Evolutionary conservation across 2,113 vertebrate genomes (phyloP).

Genomic region (Callorhinus ursinus): DNA sequence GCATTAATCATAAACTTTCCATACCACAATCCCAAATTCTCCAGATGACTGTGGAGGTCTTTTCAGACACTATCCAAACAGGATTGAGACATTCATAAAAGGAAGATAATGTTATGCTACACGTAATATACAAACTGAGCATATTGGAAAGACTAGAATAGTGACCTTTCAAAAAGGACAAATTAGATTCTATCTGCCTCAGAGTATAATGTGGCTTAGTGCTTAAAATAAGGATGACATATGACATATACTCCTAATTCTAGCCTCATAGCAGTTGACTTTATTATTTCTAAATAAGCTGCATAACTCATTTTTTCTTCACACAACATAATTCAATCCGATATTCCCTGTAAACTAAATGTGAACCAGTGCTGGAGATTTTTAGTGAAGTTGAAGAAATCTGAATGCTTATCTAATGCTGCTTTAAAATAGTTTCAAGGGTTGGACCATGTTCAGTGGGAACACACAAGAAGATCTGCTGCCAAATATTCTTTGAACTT

Average conservation of each 20-base stretch:
- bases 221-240: background rate
- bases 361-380: background rate
- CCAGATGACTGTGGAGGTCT: conserved; percentile 12
- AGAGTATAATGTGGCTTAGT: background rate
- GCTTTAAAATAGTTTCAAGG: conserved; percentile 12
- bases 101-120: background rate
- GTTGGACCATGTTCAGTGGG: background rate
- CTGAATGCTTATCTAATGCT: background rate
- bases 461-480: background rate
- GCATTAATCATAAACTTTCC: background rate
- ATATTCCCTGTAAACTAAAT: conserved; percentile 13
- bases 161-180: conserved; percentile 53
- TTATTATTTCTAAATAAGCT: conserved; percentile 14
- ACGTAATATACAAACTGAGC: background rate
- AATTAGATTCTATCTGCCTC: background rate
- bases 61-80: background rate
- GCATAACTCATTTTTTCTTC: conserved; percentile 20
- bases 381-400: conserved; percentile 15
- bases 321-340: background rate
- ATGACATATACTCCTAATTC: background rate
- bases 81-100: conserved; percentile 29
- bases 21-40: background rate
- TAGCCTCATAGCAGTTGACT: background rate
- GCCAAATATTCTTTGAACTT: conserved; percentile 36
- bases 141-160: background rate